These are phyloP conservation scores for Xenentodon cancila DNA, from an alignment of 2,797 vertebrate genomes.

Conservation along the genomic window DNA sequence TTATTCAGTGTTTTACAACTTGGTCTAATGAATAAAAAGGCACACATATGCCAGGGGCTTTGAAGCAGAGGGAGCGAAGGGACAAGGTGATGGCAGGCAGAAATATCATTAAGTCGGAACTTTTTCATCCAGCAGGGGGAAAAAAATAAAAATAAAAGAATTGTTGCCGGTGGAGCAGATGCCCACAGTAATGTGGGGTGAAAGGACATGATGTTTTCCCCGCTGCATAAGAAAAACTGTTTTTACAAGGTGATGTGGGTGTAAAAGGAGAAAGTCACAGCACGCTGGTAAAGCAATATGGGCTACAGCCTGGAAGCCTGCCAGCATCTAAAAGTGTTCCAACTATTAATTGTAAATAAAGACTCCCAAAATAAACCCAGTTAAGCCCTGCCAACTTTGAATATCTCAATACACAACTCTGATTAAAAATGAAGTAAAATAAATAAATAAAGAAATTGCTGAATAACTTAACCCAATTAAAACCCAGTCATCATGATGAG, in stretches of 20 bases:
- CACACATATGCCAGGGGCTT: constrained; percentile 43
- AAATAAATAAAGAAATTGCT: constrained; percentile 32
- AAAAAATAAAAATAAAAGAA: constrained; percentile 44
- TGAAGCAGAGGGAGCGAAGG: constrained; percentile 52
- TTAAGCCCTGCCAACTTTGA: constrained; percentile 49
- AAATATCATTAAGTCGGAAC: constrained; percentile 69
- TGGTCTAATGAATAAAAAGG: constrained; percentile 60
- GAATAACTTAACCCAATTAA: constrained; percentile 41
- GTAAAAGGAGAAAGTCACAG: constrained; percentile 67
- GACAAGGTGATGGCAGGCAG: constrained; percentile 65
- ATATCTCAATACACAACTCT: constrained; percentile 43
- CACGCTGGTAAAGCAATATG: constrained; percentile 61
- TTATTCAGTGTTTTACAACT: constrained; percentile 60
- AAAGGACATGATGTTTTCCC: constrained; percentile 72
- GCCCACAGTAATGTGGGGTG: constrained; percentile 69
- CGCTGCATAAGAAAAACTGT: constrained; percentile 67
- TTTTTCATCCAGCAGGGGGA: constrained; percentile 60
- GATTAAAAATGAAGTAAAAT: constrained; percentile 34
- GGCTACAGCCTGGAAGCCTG: constrained; percentile 59
- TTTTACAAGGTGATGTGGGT: constrained; percentile 78
- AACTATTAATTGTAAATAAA: constrained; percentile 69
- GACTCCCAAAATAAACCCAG: constrained; percentile 56
- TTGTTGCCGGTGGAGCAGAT: constrained; percentile 71
- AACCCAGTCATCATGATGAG: constrained; percentile 42
- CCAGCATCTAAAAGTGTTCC: constrained; percentile 40